These are phyloP conservation scores for Ditula angustiorana DNA, from an alignment of 2,888 invertebrate genomes.

Conservation along the genomic window DNA sequence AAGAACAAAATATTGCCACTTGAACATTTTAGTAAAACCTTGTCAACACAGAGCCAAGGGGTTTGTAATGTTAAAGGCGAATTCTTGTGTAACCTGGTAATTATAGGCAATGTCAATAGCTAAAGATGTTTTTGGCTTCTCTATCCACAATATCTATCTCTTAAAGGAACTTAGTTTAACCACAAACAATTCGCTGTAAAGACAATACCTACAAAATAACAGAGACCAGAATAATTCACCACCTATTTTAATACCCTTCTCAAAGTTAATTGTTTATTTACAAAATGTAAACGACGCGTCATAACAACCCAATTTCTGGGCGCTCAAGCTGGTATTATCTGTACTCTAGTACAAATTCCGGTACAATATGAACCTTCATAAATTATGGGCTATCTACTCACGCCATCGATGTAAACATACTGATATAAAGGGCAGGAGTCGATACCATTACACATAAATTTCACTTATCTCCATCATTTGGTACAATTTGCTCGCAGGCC, in stretches of 20 bases:
- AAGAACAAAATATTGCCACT: too few relatives aligned
- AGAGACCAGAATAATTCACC: background rate
- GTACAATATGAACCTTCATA: constrained; percentile 59
- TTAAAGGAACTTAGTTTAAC: too few relatives aligned
- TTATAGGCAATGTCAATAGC: too few relatives aligned
- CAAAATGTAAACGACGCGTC: background rate
- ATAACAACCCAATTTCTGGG: background rate
- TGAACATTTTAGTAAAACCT: too few relatives aligned
- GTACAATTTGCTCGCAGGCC: constrained; percentile 68
- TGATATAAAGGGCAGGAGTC: constrained; percentile 73
- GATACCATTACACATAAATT: constrained; percentile 80
- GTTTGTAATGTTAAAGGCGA: too few relatives aligned
- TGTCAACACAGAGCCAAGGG: too few relatives aligned
- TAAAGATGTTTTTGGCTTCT: too few relatives aligned
- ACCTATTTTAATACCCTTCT: background rate
- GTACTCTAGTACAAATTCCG: constrained; percentile 62
- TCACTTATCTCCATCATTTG: constrained; percentile 74
- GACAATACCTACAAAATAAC: background rate
- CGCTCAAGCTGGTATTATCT: constrained; percentile 49
- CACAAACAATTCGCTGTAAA: background rate
- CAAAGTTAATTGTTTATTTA: constrained; percentile 16
- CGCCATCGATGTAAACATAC: constrained; percentile 73
- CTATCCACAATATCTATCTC: too few relatives aligned
- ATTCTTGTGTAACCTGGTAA: too few relatives aligned
- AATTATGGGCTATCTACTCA: constrained; percentile 64